Conservation (phyloP, 2,888 invertebrate species). For the Heteromyza rotundicornis region DNA sequence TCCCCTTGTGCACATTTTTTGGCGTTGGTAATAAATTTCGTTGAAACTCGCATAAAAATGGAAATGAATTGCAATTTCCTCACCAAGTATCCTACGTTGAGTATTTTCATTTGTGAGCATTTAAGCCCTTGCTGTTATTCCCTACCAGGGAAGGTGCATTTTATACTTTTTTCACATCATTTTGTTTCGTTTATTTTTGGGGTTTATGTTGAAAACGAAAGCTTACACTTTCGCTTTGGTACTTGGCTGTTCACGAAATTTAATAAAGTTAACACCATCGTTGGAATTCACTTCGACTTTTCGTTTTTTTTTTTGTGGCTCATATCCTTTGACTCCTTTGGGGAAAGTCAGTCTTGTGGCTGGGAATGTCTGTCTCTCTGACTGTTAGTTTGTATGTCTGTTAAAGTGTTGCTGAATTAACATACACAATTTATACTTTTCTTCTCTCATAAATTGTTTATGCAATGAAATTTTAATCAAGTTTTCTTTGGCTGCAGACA, state of each 20-base stretch:
- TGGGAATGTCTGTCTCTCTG: not conserved
- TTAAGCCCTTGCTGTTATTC: not conserved
- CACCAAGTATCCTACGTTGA: not conserved
- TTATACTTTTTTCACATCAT: not conserved
- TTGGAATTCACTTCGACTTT: too few species aligned
- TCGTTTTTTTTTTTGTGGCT: not conserved
- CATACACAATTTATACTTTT: not conserved
- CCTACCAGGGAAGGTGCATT: constrained; percentile 1
- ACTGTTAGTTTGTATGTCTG: not conserved
- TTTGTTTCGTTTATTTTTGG: not conserved
- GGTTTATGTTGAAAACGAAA: constrained; percentile 1
- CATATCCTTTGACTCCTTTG: not conserved
- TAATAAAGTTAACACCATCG: not conserved
- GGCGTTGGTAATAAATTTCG: constrained; percentile 3
- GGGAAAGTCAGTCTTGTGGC: not conserved
- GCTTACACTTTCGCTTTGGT: not conserved
- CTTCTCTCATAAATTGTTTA: not conserved
- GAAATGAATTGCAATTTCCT: constrained; percentile 14
- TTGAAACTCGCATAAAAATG: constrained; percentile 16
- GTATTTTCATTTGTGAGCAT: not conserved
- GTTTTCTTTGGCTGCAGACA: not conserved
- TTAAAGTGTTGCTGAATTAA: not conserved
- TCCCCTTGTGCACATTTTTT: not conserved
- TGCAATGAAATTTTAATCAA: constrained; percentile 3
- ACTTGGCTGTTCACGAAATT: not conserved